Evolutionary conservation across 1,140 invertebrate genomes (phyloP).

Genomic region (Platyura marginata): DNA sequence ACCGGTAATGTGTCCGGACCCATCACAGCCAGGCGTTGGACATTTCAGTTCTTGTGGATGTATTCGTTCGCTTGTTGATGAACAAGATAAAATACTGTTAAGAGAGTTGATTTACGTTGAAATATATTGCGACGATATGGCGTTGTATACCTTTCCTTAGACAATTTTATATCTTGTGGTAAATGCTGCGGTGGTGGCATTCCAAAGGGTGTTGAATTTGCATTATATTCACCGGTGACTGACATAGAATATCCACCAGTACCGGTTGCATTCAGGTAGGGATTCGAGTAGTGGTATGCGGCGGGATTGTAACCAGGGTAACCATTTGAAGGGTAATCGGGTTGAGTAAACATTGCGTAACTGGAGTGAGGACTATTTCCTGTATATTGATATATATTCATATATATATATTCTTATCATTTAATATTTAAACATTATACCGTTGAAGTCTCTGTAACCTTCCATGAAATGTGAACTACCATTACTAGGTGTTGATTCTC

Average conservation of each 20-base stretch:
- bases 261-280: conserved; percentile 22
- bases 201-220: conserved; percentile 47
- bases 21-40: conserved; percentile 77
- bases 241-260: conserved; percentile 36
- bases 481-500: conserved; percentile 66
- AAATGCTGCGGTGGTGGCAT: conserved; percentile 63
- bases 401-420: neutral
- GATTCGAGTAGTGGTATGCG: conserved; percentile 34
- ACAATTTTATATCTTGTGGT: conserved; percentile 44
- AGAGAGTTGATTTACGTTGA: neutral
- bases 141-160: conserved; percentile 57
- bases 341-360: conserved; percentile 57
- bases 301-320: conserved; percentile 52
- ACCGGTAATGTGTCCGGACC: conserved; percentile 70
- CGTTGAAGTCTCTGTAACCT: conserved; percentile 62
- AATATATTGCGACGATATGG: too few relatives aligned
- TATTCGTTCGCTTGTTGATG: conserved; percentile 24
- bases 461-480: conserved; percentile 70
- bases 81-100: neutral
- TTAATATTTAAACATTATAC: conserved; percentile 27
- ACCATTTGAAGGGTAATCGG: conserved; percentile 56
- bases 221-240: conserved; percentile 49
- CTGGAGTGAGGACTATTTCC: conserved; percentile 70
- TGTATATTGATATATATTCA: conserved; percentile 14
- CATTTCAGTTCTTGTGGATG: conserved; percentile 72